Evolutionary conservation across 1,140 invertebrate species (phyloP), one percentile per base, ranked within the genome.

Genomic region (Whitmania pigra): DNA sequence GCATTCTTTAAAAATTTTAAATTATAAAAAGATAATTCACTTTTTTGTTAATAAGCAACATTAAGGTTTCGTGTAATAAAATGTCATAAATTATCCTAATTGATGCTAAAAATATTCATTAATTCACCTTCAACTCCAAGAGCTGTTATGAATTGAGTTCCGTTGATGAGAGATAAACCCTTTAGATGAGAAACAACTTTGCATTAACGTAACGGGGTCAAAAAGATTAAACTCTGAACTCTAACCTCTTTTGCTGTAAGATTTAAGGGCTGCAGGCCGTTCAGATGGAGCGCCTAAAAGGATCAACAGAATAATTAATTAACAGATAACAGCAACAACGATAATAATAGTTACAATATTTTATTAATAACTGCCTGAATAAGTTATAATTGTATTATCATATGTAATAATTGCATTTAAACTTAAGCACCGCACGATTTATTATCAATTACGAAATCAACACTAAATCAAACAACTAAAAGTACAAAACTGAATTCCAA

Each of bases 151-250:
- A 90, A 81, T 78, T 90, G 89, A 20, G 88, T 90, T 70, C 88
- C 88, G 80, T 90, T 90, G 75, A 90, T 88, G 69, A 90, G 77
- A 18, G 88, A 87, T 29, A 90, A 77, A 22, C 88, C 88, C 84
- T 84, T 49, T 22, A 76, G 74, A 25, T 71, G 57, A 29, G 53
- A 71, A 60, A 13, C 18, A 36, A 25, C 4, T 4, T 27, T 49
- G 22, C 22, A 27, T 53, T 11, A 17, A 1, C 43, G 53, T 4
- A 53, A 49, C 1, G 22, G 13, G 25, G 40, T n/a, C 18, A 22
- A 40, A 22, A 70, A 22, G 22, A 67, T 29, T 29, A 27, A 31
- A 72, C 27, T 31, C 13, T 66, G 75, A 73, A 74, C 29, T 27
- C 71, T 76, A 75, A 82, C 82, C 78, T 89, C 88, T 83, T 89